Conservation (phyloP, 2,113 vertebrate genomes). For the Pampusana beccarii region DNA sequence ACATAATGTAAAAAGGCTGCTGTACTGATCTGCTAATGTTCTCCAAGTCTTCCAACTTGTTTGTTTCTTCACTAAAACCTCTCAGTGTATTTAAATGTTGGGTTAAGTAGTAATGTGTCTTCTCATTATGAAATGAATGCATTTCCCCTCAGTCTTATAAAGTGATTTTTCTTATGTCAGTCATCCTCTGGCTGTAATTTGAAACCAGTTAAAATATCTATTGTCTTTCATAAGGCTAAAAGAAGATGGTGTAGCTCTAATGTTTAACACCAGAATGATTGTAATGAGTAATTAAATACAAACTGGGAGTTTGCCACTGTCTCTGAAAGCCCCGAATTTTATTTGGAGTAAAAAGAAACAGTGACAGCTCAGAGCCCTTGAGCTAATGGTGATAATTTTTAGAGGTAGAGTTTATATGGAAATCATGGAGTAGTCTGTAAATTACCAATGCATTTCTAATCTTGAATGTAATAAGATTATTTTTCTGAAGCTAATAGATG, state of each 20-base stretch:
- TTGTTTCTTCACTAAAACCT: neutral
- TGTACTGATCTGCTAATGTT: neutral
- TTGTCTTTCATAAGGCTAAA: neutral
- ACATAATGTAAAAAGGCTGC: neutral
- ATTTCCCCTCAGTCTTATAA: neutral
- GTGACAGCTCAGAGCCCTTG: neutral
- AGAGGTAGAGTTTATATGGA: neutral
- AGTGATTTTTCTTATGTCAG: neutral
- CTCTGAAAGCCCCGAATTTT: neutral
- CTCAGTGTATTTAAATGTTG: neutral
- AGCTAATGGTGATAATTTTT: neutral
- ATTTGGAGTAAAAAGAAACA: neutral
- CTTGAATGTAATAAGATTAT: neutral
- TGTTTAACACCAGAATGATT: neutral
- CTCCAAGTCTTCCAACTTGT: neutral
- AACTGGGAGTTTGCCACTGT: neutral
- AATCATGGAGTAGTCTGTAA: neutral
- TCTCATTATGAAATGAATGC: neutral
- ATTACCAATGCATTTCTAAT: neutral
- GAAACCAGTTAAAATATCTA: neutral
- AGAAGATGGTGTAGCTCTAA: neutral
- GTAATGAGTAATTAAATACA: neutral
- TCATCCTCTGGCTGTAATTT: neutral
- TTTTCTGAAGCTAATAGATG: neutral
- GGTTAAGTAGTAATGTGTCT: neutral